Conservation (phyloP, 2,113 vertebrate genomes). For the Perccottus glenii region DNA sequence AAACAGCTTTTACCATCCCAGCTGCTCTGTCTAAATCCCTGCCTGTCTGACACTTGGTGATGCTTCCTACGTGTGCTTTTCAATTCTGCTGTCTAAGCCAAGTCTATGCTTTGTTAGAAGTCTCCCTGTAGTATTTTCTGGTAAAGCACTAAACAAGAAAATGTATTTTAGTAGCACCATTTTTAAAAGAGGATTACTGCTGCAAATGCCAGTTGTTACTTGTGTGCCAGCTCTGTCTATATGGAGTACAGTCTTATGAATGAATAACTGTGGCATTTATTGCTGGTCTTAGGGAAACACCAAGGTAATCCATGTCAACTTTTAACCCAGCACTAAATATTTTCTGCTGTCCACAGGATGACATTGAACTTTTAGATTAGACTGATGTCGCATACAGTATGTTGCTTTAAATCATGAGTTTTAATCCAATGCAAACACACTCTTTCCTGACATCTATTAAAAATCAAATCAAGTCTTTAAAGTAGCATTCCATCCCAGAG, state of each 20-base stretch:
- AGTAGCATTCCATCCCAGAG: background rate
- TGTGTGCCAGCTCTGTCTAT: too few relatives aligned
- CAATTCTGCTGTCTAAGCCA: background rate
- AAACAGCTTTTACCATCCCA: conserved; percentile 61
- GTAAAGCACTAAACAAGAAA: background rate
- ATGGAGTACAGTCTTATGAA: too few relatives aligned
- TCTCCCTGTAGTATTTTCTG: conserved; percentile 1
- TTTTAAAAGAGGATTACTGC: background rate
- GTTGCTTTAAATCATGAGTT: too few relatives aligned
- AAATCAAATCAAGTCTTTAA: background rate
- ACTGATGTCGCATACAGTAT: conserved; percentile 11
- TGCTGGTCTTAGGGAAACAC: conserved; percentile 58
- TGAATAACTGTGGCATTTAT: too few relatives aligned
- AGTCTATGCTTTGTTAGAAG: conserved; percentile 18
- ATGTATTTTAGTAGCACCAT: background rate
- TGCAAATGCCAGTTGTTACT: too few relatives aligned
- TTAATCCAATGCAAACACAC: too few relatives aligned
- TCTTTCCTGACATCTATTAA: background rate
- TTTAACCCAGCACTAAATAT: conserved; percentile 63
- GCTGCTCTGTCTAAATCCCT: conserved; percentile 53
- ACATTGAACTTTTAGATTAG: conserved; percentile 16
- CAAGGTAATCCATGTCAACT: conserved; percentile 68
- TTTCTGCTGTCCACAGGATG: too few relatives aligned
- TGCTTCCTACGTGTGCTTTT: conserved; percentile 23
- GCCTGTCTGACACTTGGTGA: conserved; percentile 29